Evolutionary conservation across 2,113 vertebrate species (phyloP), one percentile per base, ranked within the genome.

Genomic region (Eubucco bourcierii): DNA sequence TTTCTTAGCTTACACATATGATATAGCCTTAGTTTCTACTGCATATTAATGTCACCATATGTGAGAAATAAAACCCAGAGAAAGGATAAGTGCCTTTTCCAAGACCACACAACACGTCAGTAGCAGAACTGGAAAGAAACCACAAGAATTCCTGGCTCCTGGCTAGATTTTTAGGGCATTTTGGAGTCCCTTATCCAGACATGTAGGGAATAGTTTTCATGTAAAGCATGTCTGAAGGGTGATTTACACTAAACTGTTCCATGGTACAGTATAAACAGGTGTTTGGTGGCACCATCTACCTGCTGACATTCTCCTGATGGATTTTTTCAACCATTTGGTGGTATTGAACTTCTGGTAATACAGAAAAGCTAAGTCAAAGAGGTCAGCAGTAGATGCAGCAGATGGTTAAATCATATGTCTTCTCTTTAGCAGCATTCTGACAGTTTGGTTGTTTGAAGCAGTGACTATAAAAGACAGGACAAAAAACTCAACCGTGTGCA

Each of bases 61-160:
- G 82, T 0, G 2, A 94, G 88, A 94, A 95, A 91, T 93, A 86
- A 94, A 96, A 90, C 20, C 37, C 82, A 91, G 73, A 75, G 76
- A 78, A 83, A 80, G 84, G 52, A 17, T 85, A 93, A 95, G 65
- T 66, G 61, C 82, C n/a, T 93, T 94, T 95, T 95, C 90, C 76
- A 95, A 88, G 95, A 95, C 95, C 95, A 95, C 95, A 95, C 95
- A 95, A 82, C 75, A 80, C 90, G 85, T 90, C 80, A 80, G 95
- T 95, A 94, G 95, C 92, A 94, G 95, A 93, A 93, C 53, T 80
- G 58, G 58, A 94, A 94, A 83, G 73, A 95, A 94, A 95, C 93
- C 95, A 94, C 95, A 96, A 95, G 90, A 95, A 96, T 95, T 95
- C 16, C 73, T 93, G 93, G 58, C 90, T 95, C n/a, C 33, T 94